Base-by-base conservation (phyloP, 2,888 invertebrate genomes). In the Nymphalis urticae region DNA sequence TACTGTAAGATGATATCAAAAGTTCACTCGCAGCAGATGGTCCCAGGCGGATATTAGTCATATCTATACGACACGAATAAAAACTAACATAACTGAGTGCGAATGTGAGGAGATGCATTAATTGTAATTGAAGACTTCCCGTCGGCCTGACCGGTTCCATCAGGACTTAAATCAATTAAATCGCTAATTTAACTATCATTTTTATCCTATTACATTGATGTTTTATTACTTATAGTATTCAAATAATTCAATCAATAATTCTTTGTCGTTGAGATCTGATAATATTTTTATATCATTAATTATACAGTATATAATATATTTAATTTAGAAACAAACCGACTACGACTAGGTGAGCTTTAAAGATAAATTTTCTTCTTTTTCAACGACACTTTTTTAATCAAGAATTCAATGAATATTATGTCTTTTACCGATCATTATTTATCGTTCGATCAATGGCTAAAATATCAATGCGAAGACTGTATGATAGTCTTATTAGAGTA, bases 81-180 rank as follows among this genome's bases (percentile, higher is more conserved):
- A 78, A 76, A 79, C 75, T 77, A 76, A 79, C 74, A 76, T 76
- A n/a, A 77, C 79, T 74, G 75, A 85, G 86, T 85, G 87, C 85
- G 82, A 88, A 89, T 83, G 77, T 80, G 77, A 78, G 54, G 54
- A 56, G 73, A 75, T 78, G 82, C 85, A 85, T 83, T 85, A 85
- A 86, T 83, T 86, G 82, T 87, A 90, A 92, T 92, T 90, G 85
- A 89, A 84, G 85, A 90, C 90, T 88, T 92, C 91, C 92, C 85
- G 89, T 88, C 86, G 79, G 72, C 75, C 70, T 72, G 73, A 76
- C 76, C 77, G 73, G 53, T 32, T 48, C 58, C 71, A 61, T 59
- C 42, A 47, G 62, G 79, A 70, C 68, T 66, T 73, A 72, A 76
- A 77, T 75, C 76, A 78, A 80, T 79, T 72, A 70, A 70, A 72